phyloP scores from a whole-genome alignment of 2,113 vertebrate genomes.

The Diadophis punctatus region DNA sequence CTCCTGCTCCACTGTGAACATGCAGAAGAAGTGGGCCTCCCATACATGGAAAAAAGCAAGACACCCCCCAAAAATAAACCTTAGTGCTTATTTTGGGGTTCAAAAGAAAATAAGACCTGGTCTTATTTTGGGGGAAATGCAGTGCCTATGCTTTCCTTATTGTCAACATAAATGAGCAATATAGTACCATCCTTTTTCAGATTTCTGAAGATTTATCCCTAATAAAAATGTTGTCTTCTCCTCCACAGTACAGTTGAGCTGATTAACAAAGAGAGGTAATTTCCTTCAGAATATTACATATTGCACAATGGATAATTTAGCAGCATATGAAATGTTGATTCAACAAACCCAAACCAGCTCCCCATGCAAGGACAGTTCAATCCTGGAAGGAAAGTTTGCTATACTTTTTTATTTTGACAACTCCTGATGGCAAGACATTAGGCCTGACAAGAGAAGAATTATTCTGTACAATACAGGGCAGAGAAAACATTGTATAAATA shows the following conservation, averaged over 20 bases:
- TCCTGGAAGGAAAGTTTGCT: background rate
- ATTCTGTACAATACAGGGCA: background rate
- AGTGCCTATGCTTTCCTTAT: background rate
- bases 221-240: background rate
- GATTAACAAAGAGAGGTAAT: background rate
- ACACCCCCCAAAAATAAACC: too few relatives aligned
- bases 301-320: background rate
- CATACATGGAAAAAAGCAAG: too few relatives aligned
- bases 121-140: too few relatives aligned
- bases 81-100: too few relatives aligned
- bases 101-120: too few relatives aligned
- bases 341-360: background rate
- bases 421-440: background rate
- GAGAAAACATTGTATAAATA: background rate
- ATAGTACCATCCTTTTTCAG: background rate
- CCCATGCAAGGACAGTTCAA: background rate
- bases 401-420: background rate
- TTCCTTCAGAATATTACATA: background rate
- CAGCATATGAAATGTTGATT: background rate
- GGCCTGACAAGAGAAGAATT: background rate
- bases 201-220: background rate
- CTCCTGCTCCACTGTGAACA: too few relatives aligned
- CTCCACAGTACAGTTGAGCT: background rate
- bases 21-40: too few relatives aligned
- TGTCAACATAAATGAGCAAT: background rate